Percentiles rank a stretch among this genome's conserved stretches.
Conservation (phyloP, 2,797 vertebrate genomes). For the Macropodus opercularis region DNA sequence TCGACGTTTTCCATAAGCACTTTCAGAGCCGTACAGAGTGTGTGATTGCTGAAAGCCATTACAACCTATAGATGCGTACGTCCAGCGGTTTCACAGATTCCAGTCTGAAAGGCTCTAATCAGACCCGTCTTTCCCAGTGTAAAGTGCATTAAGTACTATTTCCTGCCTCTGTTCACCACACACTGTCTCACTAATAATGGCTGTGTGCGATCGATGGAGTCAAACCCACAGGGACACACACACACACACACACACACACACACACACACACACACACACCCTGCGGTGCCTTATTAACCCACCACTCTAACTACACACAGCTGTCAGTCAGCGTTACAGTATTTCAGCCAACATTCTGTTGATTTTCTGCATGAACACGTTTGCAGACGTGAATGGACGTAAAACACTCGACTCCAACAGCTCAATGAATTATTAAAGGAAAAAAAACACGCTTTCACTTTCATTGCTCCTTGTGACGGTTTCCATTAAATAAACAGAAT, state of each 20-base stretch:
- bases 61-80: constrained; percentile 11
- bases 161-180: constrained; percentile 28
- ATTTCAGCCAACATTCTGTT: background rate
- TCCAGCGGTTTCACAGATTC: constrained; percentile 10
- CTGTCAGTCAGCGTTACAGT: constrained; percentile 45
- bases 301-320: constrained; percentile 34
- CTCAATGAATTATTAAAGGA: too few species aligned
- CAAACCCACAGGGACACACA: constrained; percentile 17
- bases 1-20: constrained; percentile 5
- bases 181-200: constrained; percentile 49
- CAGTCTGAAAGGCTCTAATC: constrained; percentile 46
- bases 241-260: constrained; percentile 15
- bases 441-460: too few species aligned
- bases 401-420: background rate
- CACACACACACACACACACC: constrained; percentile 15
- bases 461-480: too few species aligned
- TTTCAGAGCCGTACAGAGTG: background rate
- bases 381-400: background rate
- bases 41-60: constrained; percentile 36
- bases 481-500: too few species aligned
- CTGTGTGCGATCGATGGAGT: constrained; percentile 49
- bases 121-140: constrained; percentile 45
- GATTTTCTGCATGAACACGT: background rate
- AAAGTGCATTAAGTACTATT: constrained; percentile 53
- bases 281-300: constrained; percentile 36